Evolutionary conservation across 2,113 vertebrate genomes (phyloP), one percentile per base, ranked within the genome.

Genomic region (Cygnus buccinator): DNA sequence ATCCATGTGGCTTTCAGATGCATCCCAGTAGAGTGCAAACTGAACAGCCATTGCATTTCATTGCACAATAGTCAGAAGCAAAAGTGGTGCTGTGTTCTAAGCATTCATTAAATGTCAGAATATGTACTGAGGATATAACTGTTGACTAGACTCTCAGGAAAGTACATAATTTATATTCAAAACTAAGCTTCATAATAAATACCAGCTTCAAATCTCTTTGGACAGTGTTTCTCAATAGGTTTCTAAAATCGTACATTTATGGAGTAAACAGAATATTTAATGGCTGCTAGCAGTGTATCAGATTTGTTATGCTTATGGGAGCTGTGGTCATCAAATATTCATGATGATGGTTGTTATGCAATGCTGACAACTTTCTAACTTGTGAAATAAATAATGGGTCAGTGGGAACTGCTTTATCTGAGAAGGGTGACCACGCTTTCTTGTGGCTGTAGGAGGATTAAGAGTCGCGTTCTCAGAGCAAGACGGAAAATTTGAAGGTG

Each of bases 261-360:
- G 76, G 82, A 95, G 92, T 96, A 97, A 97, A 97, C 93, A 94
- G 96, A 97, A 95, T 94, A 78, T 93, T 93, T 94, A 96, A 96
- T 95, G 66, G 79, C 83, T 97, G 91, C 87, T 87, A 91, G 94
- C 91, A 73, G 66, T 70, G 29, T 65, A 85, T 95, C 92, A 94
- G 92, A 71, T 96, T 96, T 95, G 92, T 96, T 96, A 84, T 81
- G 93, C 94, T 94, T 96, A 91, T 84, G 93, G 84, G 79, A 96
- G 79, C 66, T 90, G 68, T 84, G 84, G 89, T 87, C 92, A 97
- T 97, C 94, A 97, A 97, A 96, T 96, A 97, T 97, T 95, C 92
- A 96, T 93, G 82, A 54, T 92, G 93, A 84, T 93, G 85, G 73
- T 89, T 95, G 92, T 97, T 95, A 95, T 13, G 73, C 91, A 95